Conservation (phyloP, 2,888 invertebrate genomes). For the Meiosimyza decipiens region DNA sequence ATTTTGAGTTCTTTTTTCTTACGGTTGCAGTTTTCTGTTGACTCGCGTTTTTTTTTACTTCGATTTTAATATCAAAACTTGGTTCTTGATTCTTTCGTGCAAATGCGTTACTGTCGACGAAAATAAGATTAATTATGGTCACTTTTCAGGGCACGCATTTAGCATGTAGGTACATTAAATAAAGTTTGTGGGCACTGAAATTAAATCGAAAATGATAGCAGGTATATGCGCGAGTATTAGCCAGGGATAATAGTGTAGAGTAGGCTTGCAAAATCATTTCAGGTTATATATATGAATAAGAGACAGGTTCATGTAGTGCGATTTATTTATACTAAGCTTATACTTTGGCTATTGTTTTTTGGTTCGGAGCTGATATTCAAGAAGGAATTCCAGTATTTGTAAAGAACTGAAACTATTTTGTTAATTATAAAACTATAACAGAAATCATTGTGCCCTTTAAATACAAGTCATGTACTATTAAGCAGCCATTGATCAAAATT, state of each 20-base stretch:
- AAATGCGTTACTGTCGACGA: slow-evolving; percentile 19
- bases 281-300: neutral
- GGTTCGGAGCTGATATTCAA: too few species aligned
- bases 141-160: slow-evolving; percentile 22
- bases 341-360: too few species aligned
- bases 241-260: neutral
- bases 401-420: too few species aligned
- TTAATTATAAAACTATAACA: too few species aligned
- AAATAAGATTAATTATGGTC: slow-evolving; percentile 35
- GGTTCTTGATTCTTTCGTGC: slow-evolving; percentile 13
- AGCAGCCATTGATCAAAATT: too few species aligned
- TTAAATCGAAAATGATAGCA: too few species aligned
- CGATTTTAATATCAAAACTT: neutral
- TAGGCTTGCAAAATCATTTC: neutral
- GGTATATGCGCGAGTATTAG: neutral
- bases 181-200: too few species aligned
- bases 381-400: too few species aligned
- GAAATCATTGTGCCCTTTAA: too few species aligned
- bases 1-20: neutral
- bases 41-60: neutral
- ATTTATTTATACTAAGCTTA: too few species aligned
- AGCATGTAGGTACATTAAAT: neutral
- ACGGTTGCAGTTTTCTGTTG: neutral
- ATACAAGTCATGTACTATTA: too few species aligned
- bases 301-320: too few species aligned